phyloP scores from a whole-genome alignment of 2,888 invertebrate species.

The Allacma fusca region DNA sequence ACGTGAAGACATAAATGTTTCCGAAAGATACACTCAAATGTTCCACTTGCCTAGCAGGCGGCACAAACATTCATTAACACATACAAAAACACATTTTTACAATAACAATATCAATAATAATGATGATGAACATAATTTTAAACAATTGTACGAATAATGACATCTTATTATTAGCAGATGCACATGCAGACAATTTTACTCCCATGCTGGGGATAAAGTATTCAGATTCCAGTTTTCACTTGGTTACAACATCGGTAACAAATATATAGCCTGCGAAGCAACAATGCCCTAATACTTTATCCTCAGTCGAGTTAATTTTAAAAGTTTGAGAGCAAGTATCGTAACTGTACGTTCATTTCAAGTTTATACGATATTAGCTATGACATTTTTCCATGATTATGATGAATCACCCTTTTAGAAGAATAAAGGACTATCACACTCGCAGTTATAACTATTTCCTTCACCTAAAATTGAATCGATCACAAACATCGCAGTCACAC shows the following conservation, averaged over 20 bases:
- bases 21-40: neutral
- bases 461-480: conserved; percentile 30
- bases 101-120: neutral
- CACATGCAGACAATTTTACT: neutral
- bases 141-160: neutral
- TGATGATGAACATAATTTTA: neutral
- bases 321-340: conserved; percentile 10
- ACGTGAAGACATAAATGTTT: neutral
- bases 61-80: too few relatives aligned
- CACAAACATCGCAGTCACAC: conserved; percentile 46
- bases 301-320: conserved; percentile 8
- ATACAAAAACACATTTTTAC: neutral
- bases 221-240: conserved; percentile 1
- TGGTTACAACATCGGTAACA: conserved; percentile 1
- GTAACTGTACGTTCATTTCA: conserved; percentile 9
- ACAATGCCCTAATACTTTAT: conserved; percentile 13
- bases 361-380: neutral
- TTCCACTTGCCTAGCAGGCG: neutral
- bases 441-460: conserved; percentile 21
- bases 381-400: conserved; percentile 20
- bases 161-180: neutral
- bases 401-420: conserved; percentile 36
- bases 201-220: conserved; percentile 16
- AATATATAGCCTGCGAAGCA: neutral
- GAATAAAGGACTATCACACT: conserved; percentile 43